These are phyloP conservation scores for Hydrolagus colliei DNA, from an alignment of 2,797 vertebrate species.

Conservation along the genomic window DNA sequence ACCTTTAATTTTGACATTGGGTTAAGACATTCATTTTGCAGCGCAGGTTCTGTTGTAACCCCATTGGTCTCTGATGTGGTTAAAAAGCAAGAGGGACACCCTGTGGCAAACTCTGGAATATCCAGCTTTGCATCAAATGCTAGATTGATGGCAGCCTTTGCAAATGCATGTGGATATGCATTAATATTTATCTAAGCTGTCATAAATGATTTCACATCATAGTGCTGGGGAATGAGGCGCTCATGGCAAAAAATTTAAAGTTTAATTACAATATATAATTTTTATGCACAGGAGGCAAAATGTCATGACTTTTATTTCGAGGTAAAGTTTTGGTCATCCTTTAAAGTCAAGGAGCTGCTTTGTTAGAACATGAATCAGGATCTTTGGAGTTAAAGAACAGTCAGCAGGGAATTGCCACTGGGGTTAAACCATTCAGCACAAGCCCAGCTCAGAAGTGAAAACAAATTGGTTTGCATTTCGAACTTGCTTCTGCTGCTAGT, in stretches of 20 bases:
- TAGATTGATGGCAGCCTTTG: slow-evolving; percentile 85
- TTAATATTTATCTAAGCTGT: slow-evolving; percentile 98
- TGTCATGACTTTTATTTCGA: slow-evolving; percentile 88
- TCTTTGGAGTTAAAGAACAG: slow-evolving; percentile 33
- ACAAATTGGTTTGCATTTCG: slow-evolving; percentile 34
- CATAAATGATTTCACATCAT: slow-evolving; percentile 97
- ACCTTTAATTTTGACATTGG: background rate
- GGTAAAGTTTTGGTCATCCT: slow-evolving; percentile 79
- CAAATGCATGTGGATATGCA: slow-evolving; percentile 86
- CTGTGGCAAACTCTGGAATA: slow-evolving; percentile 85
- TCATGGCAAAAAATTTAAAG: slow-evolving; percentile 95
- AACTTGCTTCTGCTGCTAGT: slow-evolving; percentile 32
- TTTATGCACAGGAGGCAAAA: slow-evolving; percentile 88
- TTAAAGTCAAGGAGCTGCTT: slow-evolving; percentile 57
- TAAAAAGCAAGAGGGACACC: slow-evolving; percentile 89
- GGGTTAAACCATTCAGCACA: slow-evolving; percentile 23
- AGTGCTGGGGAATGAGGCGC: slow-evolving; percentile 77
- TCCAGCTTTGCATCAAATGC: slow-evolving; percentile 60
- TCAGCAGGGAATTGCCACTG: slow-evolving; percentile 30
- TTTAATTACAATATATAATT: slow-evolving; percentile 96
- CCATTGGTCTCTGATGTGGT: slow-evolving; percentile 62
- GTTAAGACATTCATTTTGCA: slow-evolving; percentile 7
- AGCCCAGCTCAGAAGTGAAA: slow-evolving; percentile 30
- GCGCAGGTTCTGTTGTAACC: slow-evolving; percentile 45
- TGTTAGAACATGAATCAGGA: slow-evolving; percentile 37